Conservation (phyloP, 2,113 vertebrate genomes). For the Myiozetetes cayanensis region DNA sequence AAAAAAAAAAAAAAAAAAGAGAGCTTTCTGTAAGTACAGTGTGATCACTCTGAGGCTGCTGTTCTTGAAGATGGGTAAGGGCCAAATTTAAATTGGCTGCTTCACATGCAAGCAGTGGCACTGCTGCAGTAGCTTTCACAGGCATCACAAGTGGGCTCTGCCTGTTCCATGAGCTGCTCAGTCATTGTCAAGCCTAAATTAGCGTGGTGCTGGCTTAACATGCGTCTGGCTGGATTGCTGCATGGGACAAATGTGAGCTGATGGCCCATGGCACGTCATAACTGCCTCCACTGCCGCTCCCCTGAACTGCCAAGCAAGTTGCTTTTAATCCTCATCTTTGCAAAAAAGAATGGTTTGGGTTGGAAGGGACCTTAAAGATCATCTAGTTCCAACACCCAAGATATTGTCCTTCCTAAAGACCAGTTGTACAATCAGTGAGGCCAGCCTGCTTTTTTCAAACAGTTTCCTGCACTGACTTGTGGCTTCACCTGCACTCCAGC, state of each 20-base stretch:
- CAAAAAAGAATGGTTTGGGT: not conserved
- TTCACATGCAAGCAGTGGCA: not conserved
- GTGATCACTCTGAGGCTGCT: not conserved
- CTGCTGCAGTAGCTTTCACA: not conserved
- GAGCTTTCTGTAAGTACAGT: not conserved
- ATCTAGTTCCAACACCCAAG: not conserved
- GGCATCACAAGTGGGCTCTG: not conserved
- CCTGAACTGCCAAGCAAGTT: not conserved
- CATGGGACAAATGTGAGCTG: fast-evolving
- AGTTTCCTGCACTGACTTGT: not conserved
- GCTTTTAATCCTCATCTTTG: not conserved
- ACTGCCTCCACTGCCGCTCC: not conserved
- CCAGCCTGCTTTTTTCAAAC: not conserved
- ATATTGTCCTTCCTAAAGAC: not conserved
- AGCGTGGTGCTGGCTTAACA: not conserved
- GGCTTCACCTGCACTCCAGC: not conserved
- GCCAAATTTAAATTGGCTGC: not conserved
- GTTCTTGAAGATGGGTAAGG: not conserved
- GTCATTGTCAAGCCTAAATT: not conserved
- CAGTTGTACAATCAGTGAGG: not conserved
- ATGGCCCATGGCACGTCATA: fast-evolving
- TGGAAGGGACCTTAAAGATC: not conserved
- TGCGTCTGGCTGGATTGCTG: not conserved
- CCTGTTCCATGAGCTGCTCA: not conserved
- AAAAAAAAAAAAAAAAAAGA: not conserved